A percentile compares a stretch with the other conserved stretches of the same genome.
Conservation (phyloP, 2,113 vertebrate species). For the Oostethus manadensis region DNA sequence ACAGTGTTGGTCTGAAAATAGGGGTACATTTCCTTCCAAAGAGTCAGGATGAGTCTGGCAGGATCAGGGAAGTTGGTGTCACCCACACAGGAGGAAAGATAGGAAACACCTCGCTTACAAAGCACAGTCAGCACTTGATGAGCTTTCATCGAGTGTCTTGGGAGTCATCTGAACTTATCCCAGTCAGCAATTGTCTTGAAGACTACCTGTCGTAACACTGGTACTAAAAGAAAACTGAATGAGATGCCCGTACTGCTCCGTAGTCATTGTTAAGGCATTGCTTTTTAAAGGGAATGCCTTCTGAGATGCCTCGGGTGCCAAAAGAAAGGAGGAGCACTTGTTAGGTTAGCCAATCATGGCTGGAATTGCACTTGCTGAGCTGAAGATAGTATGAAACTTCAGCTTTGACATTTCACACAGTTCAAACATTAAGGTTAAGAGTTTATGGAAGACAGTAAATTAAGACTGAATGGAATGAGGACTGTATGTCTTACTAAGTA, state of each 20-base stretch:
- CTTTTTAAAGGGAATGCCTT: background rate
- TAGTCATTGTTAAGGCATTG: background rate
- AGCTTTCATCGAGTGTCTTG: conserved; percentile 2
- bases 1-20: background rate
- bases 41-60: conserved; percentile 32
- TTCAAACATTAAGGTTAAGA: conserved; percentile 1
- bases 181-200: conserved; percentile 1
- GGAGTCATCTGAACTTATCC: background rate
- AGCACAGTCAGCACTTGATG: conserved; percentile 42
- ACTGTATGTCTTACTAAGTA: background rate
- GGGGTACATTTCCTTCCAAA: conserved; percentile 10
- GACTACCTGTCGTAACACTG: no score
- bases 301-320: background rate
- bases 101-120: conserved; percentile 37
- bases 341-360: background rate
- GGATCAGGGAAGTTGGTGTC: conserved; percentile 41
- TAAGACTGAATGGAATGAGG: background rate
- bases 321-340: background rate
- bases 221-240: background rate
- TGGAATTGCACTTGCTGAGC: background rate
- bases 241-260: background rate
- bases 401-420: background rate
- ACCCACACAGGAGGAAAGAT: conserved; percentile 28
- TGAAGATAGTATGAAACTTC: background rate
- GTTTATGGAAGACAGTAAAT: conserved; percentile 4